These are phyloP conservation scores for Tetragnatha versicolor DNA, from an alignment of 1,140 invertebrate genomes.

Conservation along the genomic window DNA sequence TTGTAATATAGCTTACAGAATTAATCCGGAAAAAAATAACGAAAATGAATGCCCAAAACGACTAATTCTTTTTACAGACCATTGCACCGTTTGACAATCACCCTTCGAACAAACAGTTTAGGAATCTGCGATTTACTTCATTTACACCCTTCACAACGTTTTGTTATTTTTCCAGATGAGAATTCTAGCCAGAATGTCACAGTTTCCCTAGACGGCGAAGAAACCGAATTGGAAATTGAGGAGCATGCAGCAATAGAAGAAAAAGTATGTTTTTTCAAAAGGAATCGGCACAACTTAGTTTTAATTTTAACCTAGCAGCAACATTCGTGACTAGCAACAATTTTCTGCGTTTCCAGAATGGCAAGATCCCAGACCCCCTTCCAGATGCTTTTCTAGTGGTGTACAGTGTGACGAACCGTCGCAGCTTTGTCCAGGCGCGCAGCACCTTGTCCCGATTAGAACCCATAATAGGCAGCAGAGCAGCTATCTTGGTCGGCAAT, in stretches of 20 bases:
- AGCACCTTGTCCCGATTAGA: constrained; percentile 74
- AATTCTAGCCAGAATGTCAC: constrained; percentile 90
- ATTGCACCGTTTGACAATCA: no score
- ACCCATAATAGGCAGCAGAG: constrained; percentile 59
- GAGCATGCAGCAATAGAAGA: constrained; percentile 67
- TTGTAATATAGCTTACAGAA: no score
- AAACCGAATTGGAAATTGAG: constrained; percentile 90
- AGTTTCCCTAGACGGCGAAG: constrained; percentile 87
- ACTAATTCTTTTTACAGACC: no score
- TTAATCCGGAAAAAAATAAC: no score
- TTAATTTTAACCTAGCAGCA: not conserved
- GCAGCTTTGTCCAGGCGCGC: constrained; percentile 82
- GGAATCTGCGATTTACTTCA: no score
- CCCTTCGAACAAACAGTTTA: no score
- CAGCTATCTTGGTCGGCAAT: constrained; percentile 89
- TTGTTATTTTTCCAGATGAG: constrained; percentile 74
- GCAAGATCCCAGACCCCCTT: constrained; percentile 68
- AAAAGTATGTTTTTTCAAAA: constrained; percentile 26
- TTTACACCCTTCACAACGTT: not conserved
- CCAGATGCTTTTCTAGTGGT: constrained; percentile 87
- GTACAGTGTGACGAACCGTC: constrained; percentile 89
- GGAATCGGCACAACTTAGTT: no score
- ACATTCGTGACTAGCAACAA: not conserved
- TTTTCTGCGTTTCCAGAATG: constrained; percentile 50
- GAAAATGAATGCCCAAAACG: no score